Evolutionary conservation across 1,140 invertebrate species (phyloP), one percentile per base, ranked within the genome.

Genomic region (Ladona fulva): DNA sequence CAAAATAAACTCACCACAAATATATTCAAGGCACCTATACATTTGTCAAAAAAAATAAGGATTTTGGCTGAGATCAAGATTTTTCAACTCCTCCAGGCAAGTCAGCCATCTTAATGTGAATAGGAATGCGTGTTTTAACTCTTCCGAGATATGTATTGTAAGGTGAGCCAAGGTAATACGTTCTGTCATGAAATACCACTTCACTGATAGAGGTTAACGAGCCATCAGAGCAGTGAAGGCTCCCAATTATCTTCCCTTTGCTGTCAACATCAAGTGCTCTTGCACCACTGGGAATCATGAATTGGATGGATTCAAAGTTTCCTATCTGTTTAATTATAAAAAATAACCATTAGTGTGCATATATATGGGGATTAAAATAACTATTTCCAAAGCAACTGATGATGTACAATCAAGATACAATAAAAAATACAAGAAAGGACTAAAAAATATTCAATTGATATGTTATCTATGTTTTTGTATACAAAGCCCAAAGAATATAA

Each of bases 251-350:
- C 16, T 75, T 1, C 3, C 74, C 74, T 16, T 25, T 25, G 14
- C 24, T 24, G 16, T 42, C 19, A 1, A 75, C 74, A 8, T 75
- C 74, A 14, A 75, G 16, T 3, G 37, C 24, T 66, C 52, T 66
- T 66, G 52, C 52, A 66, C n/a, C n/a, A 66, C 52, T 66, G 12
- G 52, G 52, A 66, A 22, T 19, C 3, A 79, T 25, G 1, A 25
- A 22, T 44, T 78, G 77, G 8, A 80, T 12, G 76, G 81, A 81
- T 42, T 83, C 80, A 78, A 87, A 88, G 81, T 85, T 82, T 14
- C 84, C 89, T 83, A 90, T 85, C 89, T 90, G 83, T 77, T n/a
- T 37, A 37, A 37, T 1, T 8, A 37, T 5, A 37, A 37, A 37
- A 5, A 37, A 5, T 37, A 8, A 37, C 29, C 29, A 37, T 37